Conservation (phyloP, 2,113 vertebrate species). For the Anser brachyrhynchus region DNA sequence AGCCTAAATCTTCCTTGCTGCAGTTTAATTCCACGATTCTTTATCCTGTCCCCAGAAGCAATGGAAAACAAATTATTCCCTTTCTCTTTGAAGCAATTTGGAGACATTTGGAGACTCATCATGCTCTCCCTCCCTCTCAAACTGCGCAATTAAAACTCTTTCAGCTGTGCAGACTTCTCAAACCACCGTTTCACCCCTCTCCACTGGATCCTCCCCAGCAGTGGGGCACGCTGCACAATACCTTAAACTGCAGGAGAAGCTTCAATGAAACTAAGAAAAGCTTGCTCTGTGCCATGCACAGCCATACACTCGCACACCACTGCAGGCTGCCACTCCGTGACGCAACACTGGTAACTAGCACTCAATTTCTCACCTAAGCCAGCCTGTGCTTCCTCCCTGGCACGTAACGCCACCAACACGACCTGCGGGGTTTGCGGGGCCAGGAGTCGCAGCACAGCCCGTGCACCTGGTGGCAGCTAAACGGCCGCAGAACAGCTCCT, state of each 20-base stretch:
- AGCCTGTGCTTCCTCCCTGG: neutral
- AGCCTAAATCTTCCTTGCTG: neutral
- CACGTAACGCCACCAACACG: accelerated
- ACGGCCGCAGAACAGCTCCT: accelerated
- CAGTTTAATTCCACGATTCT: neutral
- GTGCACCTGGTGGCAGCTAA: accelerated
- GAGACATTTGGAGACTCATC: neutral
- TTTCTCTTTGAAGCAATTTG: neutral
- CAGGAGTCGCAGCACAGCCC: accelerated
- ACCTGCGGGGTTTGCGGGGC: accelerated
- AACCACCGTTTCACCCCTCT: accelerated
- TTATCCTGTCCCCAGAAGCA: slow-evolving; percentile 1
- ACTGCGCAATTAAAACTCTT: neutral
- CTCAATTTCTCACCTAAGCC: neutral
- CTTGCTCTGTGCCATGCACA: neutral
- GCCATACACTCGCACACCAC: accelerated
- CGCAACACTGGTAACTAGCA: accelerated
- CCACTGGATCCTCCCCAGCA: neutral
- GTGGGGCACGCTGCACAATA: accelerated
- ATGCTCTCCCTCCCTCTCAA: neutral
- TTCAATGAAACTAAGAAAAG: neutral
- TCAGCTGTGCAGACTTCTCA: neutral
- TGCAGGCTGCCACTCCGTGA: too few species aligned
- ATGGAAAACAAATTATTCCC: slow-evolving; percentile 20
- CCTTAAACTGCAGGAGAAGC: neutral